Percentiles rank a stretch among this genome's conserved stretches.
These are phyloP conservation scores for Butorides virescens DNA, from an alignment of 2,113 vertebrate genomes.

Conservation along the genomic window DNA sequence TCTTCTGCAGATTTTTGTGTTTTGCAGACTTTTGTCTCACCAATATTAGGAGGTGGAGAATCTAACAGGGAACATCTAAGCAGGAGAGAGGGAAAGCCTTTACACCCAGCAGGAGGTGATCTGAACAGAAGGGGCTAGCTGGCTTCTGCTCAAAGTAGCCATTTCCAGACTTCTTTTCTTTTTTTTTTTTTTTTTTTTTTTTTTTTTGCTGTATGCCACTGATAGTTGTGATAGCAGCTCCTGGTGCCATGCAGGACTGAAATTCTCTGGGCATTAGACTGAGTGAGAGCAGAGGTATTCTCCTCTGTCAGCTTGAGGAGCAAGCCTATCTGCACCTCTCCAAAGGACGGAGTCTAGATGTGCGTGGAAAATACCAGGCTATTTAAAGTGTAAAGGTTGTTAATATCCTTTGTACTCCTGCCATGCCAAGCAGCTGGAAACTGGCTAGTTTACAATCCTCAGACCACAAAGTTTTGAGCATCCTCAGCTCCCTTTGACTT, in stretches of 20 bases:
- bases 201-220: neutral
- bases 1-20: neutral
- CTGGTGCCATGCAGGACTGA: neutral
- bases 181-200: too few species aligned
- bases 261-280: neutral
- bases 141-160: neutral
- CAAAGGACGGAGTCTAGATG: neutral
- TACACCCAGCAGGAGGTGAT: neutral
- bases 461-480: neutral
- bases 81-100: neutral
- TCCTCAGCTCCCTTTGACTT: neutral
- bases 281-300: neutral
- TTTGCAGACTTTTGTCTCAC: neutral
- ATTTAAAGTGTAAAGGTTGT: neutral
- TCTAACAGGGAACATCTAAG: neutral
- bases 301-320: neutral
- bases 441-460: neutral
- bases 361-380: neutral
- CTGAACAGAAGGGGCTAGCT: neutral
- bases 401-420: conserved; percentile 9
- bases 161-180: neutral
- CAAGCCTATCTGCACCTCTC: neutral
- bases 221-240: neutral
- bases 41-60: neutral
- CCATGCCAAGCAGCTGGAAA: neutral